A percentile compares a stretch with the other conserved stretches of the same genome.
Evolutionary conservation across 1,140 invertebrate genomes (phyloP).

Genomic region (Lasioglossum baleicum): DNA sequence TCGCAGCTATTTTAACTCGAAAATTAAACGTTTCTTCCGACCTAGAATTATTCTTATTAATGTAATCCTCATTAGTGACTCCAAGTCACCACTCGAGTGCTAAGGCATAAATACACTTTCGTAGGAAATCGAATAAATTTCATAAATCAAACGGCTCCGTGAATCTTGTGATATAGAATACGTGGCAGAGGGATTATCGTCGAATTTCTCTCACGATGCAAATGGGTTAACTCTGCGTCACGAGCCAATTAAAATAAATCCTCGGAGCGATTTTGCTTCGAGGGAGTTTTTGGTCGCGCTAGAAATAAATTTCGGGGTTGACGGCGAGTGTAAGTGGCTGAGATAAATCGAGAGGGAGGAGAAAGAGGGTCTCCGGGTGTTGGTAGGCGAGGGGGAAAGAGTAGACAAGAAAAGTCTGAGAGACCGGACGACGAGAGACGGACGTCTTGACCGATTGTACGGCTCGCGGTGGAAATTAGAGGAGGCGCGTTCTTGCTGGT

Average conservation of each 20-base stretch:
- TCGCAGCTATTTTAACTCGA: no score
- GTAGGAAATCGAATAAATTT: no score
- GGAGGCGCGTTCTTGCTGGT: no score
- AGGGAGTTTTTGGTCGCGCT: not conserved
- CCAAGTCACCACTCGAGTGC: no score
- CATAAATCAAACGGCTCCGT: no score
- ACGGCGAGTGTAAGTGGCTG: slow-evolving; percentile 14
- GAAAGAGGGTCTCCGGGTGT: not conserved
- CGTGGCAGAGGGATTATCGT: no score
- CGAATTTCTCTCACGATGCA: no score
- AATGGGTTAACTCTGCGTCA: slow-evolving; percentile 1
- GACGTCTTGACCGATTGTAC: slow-evolving; percentile 12
- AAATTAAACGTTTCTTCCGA: no score
- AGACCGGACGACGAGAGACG: slow-evolving; percentile 1
- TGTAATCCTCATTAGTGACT: no score
- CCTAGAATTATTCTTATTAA: no score
- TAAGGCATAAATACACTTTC: no score
- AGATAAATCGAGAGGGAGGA: slow-evolving; percentile 18
- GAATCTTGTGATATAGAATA: not conserved
- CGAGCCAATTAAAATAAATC: slow-evolving; percentile 33
- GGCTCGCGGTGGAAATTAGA: not conserved
- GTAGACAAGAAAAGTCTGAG: slow-evolving; percentile 2
- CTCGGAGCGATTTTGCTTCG: no score
- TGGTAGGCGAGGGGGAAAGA: not conserved
- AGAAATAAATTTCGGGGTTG: slow-evolving; percentile 21